Evolutionary conservation across 2,888 invertebrate species (phyloP).

Genomic region (Eupeodes luniger): DNA sequence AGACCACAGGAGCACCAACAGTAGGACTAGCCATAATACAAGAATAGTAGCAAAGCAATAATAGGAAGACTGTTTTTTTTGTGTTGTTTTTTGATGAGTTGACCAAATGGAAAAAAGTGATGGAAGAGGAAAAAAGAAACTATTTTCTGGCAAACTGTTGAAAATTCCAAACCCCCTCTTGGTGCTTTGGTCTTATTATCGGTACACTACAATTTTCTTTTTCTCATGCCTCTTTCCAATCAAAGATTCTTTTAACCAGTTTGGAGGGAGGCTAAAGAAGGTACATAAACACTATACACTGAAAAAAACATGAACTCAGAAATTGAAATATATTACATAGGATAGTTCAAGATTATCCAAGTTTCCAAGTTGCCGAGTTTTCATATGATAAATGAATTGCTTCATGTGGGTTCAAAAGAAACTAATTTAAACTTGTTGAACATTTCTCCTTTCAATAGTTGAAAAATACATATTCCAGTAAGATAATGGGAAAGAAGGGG

Average conservation of each 20-base stretch:
- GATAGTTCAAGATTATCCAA: too few relatives aligned
- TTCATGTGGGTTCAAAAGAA: too few relatives aligned
- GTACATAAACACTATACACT: neutral
- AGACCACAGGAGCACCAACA: slow-evolving; percentile 52
- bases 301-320: neutral
- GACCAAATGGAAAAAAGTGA: neutral
- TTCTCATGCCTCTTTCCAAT: slow-evolving; percentile 54
- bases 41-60: slow-evolving; percentile 60
- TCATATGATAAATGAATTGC: too few relatives aligned
- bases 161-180: slow-evolving; percentile 43
- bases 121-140: slow-evolving; percentile 2
- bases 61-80: slow-evolving; percentile 31
- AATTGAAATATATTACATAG: too few relatives aligned
- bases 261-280: slow-evolving; percentile 8
- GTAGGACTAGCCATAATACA: slow-evolving; percentile 20
- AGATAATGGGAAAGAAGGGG: too few relatives aligned
- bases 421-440: too few relatives aligned
- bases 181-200: neutral
- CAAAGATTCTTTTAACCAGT: slow-evolving; percentile 45
- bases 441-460: too few relatives aligned
- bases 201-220: neutral
- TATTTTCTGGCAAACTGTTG: slow-evolving; percentile 46
- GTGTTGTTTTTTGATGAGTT: neutral
- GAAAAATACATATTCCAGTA: too few relatives aligned
- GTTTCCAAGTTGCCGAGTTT: too few relatives aligned